Base-by-base conservation (phyloP, 2,113 vertebrate genomes). In the Puffinus mauretanicus region DNA sequence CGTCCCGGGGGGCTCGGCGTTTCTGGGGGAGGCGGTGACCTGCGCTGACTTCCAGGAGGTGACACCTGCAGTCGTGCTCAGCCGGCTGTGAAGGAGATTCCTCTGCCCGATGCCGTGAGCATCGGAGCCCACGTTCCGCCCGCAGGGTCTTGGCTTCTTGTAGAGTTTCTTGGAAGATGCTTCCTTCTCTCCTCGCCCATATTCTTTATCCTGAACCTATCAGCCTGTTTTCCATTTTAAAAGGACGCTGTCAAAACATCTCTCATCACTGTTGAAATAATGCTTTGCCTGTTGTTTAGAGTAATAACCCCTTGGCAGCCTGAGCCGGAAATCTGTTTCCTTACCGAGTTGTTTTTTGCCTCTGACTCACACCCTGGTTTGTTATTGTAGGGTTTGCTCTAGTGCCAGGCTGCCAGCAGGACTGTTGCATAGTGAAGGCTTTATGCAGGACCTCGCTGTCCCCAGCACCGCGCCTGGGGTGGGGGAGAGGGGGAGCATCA, bases 221-320 rank as follows among this genome's bases (percentile, higher is more conserved):
- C 67, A 61, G 91, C 57, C 93, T 96, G 84, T 94, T 97, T 97
- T 96, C 93, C 92, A 85, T 95, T 94, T 88, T 82, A 78, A 96
- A 96, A 90, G 95, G 93, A 94, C 96, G 65, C 92, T 92, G 94
- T 96, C 94, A 92, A 97, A 95, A 96, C 92, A 95, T 96, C 95
- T 96, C 95, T 96, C 92, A 90, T 96, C 91, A 67, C 93, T 96
- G 95, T 79, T 96, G 97, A 97, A 97, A 97, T 96, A 96, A 96
- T 88, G 94, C 94, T 94, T 79, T 72, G 86, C 96, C 92, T 94
- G 95, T 97, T 96, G 96, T 96, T 96, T 95, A 88, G 92, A 96
- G 90, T 96, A 97, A 94, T 97, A 95, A 93, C 92, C 95, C 94
- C 73, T 91, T 96, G 97, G 97, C 97, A 97, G 97, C 91, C 88